Conservation (phyloP, 2,113 vertebrate species). For the Probosciger aterrimus region DNA sequence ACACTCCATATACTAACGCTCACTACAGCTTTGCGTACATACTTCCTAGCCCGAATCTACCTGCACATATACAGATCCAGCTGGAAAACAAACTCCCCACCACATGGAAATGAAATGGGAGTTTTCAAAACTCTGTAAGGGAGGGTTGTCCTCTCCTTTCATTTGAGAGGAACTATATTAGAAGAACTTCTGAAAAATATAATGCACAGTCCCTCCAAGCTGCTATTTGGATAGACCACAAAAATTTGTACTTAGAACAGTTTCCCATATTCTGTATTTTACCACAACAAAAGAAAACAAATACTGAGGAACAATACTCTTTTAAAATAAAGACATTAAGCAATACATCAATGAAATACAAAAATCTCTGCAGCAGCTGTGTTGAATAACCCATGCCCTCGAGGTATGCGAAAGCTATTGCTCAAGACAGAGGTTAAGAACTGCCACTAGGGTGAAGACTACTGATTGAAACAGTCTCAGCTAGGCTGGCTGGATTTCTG, state of each 20-base stretch:
- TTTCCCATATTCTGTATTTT: background rate
- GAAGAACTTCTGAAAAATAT: background rate
- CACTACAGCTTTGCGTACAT: background rate
- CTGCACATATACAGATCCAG: background rate
- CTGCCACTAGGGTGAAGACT: background rate
- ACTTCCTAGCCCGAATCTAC: background rate
- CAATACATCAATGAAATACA: background rate
- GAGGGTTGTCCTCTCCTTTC: background rate
- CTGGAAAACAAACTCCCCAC: background rate
- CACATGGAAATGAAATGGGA: background rate
- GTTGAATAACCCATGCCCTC: background rate
- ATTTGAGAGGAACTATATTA: background rate
- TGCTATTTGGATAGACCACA: background rate
- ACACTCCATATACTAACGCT: background rate
- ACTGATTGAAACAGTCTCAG: background rate
- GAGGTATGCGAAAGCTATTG: background rate
- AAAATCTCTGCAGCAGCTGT: background rate
- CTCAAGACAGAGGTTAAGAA: background rate
- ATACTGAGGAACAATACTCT: background rate
- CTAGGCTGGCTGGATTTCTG: background rate
- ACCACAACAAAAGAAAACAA: background rate
- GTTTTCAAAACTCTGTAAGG: background rate
- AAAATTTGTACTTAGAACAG: background rate
- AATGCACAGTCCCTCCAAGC: background rate
- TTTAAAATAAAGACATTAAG: background rate